Evolutionary conservation across 2,888 invertebrate species (phyloP), one percentile per base, ranked within the genome.

Genomic region (Catocala nupta): DNA sequence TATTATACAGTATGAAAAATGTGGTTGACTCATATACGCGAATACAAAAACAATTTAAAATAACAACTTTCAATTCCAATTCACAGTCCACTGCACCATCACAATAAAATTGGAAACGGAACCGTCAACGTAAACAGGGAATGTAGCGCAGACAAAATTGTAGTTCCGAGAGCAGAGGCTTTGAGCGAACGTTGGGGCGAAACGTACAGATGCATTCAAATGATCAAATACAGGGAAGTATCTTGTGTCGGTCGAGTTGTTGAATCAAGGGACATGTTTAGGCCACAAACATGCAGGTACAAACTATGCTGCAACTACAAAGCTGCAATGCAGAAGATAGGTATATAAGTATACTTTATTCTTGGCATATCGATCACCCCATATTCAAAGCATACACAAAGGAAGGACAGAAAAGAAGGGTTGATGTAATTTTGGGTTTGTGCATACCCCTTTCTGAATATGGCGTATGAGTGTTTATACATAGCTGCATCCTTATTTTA

Each of bases 131-230:
- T 57, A 57, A 62, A 70, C 60, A 63, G 25, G 12, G 12, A 7
- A 33, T 54, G 52, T 50, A 50, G 45, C 0, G 52, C 48, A 59
- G 59, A 62, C 65, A 55, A 60, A 66, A 68, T 59, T 54, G 52
- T 64, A 66, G 47, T 9, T 52, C 53, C 34, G 49, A 62, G 59
- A 49, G 44, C 53, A 44, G 45, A 61, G 59, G 44, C 56, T 53
- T 50, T 5, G 63, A 62, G 60, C 39, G 58, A 60, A 64, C 53
- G 60, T 55, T 44, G 44, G 25, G 52, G 48, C 45, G 57, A 54
- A 56, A 63, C 75, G 75, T 77, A 63, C 62, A 65, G 59, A 60
- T 71, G 69, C 71, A 77, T 75, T 62, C 65, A 53, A 73, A 77
- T 73, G 55, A 66, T 65, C 74, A 73, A 64, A 68, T 60, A 65